Percentiles rank a stretch among this genome's conserved stretches.
phyloP scores from a whole-genome alignment of 1,140 invertebrate genomes.

The Archivesica marissinica region DNA sequence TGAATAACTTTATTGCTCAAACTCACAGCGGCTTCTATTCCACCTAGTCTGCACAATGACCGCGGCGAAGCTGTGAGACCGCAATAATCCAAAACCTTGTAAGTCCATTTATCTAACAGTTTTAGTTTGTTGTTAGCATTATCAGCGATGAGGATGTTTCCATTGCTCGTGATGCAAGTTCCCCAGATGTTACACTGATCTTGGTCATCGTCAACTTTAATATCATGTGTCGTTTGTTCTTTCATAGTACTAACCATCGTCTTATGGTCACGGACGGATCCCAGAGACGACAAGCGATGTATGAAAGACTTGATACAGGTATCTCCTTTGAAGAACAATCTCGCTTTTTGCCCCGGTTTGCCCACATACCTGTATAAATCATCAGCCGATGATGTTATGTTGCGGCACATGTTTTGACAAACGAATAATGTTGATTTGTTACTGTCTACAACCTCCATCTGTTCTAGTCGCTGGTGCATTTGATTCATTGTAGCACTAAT shows the following conservation, averaged over 20 bases:
- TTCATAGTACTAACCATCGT: neutral
- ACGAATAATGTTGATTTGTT: slow-evolving; percentile 39
- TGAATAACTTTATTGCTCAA: slow-evolving; percentile 38
- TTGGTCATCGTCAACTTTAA: slow-evolving; percentile 2
- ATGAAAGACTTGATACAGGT: slow-evolving; percentile 8
- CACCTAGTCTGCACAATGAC: slow-evolving; percentile 12
- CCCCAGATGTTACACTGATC: slow-evolving; percentile 41
- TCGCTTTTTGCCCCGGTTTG: slow-evolving; percentile 21
- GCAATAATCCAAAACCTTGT: slow-evolving; percentile 12
- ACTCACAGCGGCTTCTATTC: slow-evolving; percentile 15
- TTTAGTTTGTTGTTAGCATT: slow-evolving; percentile 43
- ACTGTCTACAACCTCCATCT: neutral
- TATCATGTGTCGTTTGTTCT: slow-evolving; percentile 2
- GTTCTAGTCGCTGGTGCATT: neutral
- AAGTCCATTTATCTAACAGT: slow-evolving; percentile 33
- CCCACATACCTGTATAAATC: neutral
- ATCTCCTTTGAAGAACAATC: slow-evolving; percentile 21
- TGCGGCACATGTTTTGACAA: slow-evolving; percentile 1
- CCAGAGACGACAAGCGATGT: neutral
- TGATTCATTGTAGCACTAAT: neutral
- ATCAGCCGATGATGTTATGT: neutral
- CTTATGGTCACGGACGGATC: slow-evolving; percentile 34
- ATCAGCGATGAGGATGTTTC: slow-evolving; percentile 30
- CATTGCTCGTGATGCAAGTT: slow-evolving; percentile 23
- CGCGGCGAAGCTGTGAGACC: slow-evolving; percentile 8